A percentile compares a stretch with the other conserved stretches of the same genome.
phyloP scores from a whole-genome alignment of 2,113 vertebrate genomes.

The Sciurus niger region DNA sequence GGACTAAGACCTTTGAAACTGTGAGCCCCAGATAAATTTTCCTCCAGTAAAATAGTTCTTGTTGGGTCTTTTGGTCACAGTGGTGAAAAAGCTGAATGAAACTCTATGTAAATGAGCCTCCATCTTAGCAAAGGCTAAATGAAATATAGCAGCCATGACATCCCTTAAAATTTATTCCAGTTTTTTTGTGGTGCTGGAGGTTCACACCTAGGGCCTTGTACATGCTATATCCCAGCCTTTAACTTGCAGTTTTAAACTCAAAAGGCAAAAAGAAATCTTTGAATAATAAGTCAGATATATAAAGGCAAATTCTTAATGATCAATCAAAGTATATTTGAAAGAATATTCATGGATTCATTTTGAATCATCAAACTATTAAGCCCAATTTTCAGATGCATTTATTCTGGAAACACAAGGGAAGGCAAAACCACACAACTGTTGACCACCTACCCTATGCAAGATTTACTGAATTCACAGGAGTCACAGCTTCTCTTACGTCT shows the following conservation, averaged over 20 bases:
- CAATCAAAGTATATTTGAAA: conserved; percentile 40
- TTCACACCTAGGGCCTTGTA: background rate
- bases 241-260: conserved; percentile 11
- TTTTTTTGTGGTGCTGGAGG: background rate
- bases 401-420: conserved; percentile 55
- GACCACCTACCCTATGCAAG: conserved; percentile 77
- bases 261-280: conserved; percentile 41
- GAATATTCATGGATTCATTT: background rate
- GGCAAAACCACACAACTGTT: conserved; percentile 24
- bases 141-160: background rate
- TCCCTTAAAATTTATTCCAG: background rate
- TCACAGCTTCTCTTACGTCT: conserved; percentile 78
- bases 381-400: background rate
- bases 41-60: too few species aligned
- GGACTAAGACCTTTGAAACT: too few species aligned
- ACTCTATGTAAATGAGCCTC: background rate
- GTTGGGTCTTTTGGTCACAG: too few species aligned
- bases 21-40: too few species aligned
- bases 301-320: conserved; percentile 24
- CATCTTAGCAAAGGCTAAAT: conserved; percentile 23
- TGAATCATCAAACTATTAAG: background rate
- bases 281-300: background rate
- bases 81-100: too few species aligned
- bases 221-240: background rate
- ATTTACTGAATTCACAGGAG: conserved; percentile 74